Base-by-base conservation (phyloP, 92 coral and sea anemone genomes). In the Isaurus tuberculatus region DNA sequence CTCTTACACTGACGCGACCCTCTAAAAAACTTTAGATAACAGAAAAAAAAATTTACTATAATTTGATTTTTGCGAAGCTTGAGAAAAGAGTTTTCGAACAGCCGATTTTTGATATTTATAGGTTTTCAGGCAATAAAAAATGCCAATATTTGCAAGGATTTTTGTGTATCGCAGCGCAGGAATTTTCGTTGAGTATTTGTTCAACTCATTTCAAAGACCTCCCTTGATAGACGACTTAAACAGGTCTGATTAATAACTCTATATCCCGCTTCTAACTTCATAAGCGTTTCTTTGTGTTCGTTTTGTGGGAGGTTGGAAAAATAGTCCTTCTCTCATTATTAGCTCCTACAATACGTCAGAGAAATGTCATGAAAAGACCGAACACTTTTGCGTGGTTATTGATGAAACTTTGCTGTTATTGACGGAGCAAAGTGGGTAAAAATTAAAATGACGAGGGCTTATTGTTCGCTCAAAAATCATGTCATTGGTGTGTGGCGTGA, bases 381-480 rank as follows among this genome's bases (percentile, higher is more conserved):
- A 49, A 57, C 55, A 37, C 81, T 49, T 83, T 70, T 66, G 34
- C 53, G 42, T 37, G 30, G 74, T 74, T 83, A 83, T 87, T 73
- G 72, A 58, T 49, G 75, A 83, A 87, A 51, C 83, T 74, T 29
- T 8, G 77, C 17, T 29, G 37, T 55, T 89, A 67, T 89, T 89
- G 89, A 89, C 88, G 79, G 70, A 72, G 71, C 84, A 81, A 51
- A 89, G 79, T 81, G 87, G 81, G 83, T 89, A 65, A 85, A 89
- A 89, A 89, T 87, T 80, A 85, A 77, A 63, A 70, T 43, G 75
- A 71, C 79, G 58, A 53, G 34, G 31, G 64, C 70, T 70, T 75
- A 84, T 70, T 85, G 89, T 89, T 79, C 88, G 72, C 57, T 82
- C 57, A 77, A 33, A 77, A 77, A 48, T 77, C 82, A 20, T 58